Base-by-base conservation (phyloP, 2,888 invertebrate genomes). In the Drosophila buzzatii region DNA sequence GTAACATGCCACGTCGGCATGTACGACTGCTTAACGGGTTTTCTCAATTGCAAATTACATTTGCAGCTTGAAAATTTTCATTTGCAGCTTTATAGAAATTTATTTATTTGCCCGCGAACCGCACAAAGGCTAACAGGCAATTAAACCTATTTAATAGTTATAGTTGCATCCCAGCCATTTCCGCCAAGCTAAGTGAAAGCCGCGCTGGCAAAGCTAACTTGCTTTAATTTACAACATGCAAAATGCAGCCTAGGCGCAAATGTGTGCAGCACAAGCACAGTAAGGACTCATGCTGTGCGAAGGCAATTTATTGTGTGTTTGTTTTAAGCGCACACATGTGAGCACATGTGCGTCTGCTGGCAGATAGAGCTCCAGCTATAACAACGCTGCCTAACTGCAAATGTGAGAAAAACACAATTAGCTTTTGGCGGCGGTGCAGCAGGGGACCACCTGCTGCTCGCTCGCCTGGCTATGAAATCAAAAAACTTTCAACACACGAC, bases 391-490 rank as follows among this genome's bases (percentile, higher is more conserved):
- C 74, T 75, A 85, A 85, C 90, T 85, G 90, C 80, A 90, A 88
- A 87, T 90, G 87, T 88, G 87, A 89, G 87, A 90, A 88, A 87
- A 88, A 90, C 89, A 89, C 89, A 88, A 88, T 88, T 88, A 89
- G 86, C 86, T 90, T 88, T 88, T 87, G 89, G 88, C 89, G 85
- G 85, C 89, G 72, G 74, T 76, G 81, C 73, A 81, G 65, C 70
- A 62, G 73, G 63, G 71, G 84, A 85, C 88, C 87, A 84, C 87
- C 87, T 88, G 90, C 89, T 83, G 86, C 55, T 85, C 77, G 62
- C 65, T 65, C 64, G 64, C 79, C 79, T 68, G 63, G 65, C 79
- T 68, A 61, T 52, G 62, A 79, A 77, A 75, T 73, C 72, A 67
- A 70, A 67, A 75, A 84, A 86, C 89, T 88, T 83, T 88, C 76